Evolutionary conservation across 1,140 invertebrate genomes (phyloP).

Genomic region (Brachionus plicatilis): DNA sequence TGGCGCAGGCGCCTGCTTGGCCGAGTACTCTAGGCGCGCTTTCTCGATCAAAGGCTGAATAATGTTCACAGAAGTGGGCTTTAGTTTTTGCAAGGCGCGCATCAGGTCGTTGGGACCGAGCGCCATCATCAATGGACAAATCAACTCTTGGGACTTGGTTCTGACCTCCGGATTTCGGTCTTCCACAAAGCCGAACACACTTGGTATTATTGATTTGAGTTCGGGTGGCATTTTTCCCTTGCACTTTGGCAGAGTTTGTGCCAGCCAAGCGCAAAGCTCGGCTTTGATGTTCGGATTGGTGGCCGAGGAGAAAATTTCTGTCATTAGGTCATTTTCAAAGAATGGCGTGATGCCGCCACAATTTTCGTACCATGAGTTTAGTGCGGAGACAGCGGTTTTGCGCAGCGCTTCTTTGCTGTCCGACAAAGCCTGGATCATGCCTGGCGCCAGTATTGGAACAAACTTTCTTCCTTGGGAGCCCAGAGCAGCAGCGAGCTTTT

Average conservation of each 20-base stretch:
- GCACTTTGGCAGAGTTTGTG: neutral
- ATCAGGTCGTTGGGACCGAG: constrained; percentile 75
- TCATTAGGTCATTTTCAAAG: constrained; percentile 80
- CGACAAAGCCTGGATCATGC: constrained; percentile 68
- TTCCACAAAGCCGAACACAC: constrained; percentile 75
- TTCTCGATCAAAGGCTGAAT: constrained; percentile 70
- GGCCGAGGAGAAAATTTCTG: constrained; percentile 69
- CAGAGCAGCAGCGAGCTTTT: constrained; percentile 42
- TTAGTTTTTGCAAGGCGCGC: constrained; percentile 69
- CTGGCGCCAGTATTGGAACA: constrained; percentile 72
- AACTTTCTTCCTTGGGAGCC: constrained; percentile 74
- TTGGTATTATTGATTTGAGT: constrained; percentile 75
- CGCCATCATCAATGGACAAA: constrained; percentile 86
- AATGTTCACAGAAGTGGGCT: neutral
- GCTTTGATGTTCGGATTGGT: constrained; percentile 74
- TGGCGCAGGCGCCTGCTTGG: constrained; percentile 60
- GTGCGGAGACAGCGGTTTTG: constrained; percentile 68
- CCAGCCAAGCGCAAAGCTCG: constrained; percentile 56
- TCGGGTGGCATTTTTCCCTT: constrained; percentile 54
- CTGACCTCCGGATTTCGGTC: constrained; percentile 84
- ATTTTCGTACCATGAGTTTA: constrained; percentile 71
- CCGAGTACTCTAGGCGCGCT: constrained; percentile 72
- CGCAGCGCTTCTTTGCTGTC: constrained; percentile 69
- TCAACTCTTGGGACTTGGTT: constrained; percentile 78
- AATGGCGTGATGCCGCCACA: constrained; percentile 67